Percentiles rank a stretch among this genome's conserved stretches.
Evolutionary conservation across 1,140 invertebrate genomes (phyloP).

Genomic region (Atopsyche davidsoni): DNA sequence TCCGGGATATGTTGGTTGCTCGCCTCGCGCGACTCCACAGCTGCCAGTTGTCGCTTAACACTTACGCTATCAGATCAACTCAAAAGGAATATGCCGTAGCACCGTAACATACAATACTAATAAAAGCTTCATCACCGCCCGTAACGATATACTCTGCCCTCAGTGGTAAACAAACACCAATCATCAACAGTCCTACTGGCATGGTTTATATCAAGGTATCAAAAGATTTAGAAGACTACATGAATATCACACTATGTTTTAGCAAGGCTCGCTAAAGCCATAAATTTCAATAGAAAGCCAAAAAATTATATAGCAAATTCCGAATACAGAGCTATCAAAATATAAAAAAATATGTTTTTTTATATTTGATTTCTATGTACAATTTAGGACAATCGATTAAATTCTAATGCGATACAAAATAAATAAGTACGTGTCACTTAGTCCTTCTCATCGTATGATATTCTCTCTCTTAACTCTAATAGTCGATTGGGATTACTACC

Average conservation of each 20-base stretch:
- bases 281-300: slow-evolving; percentile 25
- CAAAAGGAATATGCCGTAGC: no score
- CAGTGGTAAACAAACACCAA: no score
- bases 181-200: no score
- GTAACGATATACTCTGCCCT: no score
- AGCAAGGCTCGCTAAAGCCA: slow-evolving; percentile 26
- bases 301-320: slow-evolving; percentile 29
- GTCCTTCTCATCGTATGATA: slow-evolving; percentile 17
- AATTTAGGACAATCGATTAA: slow-evolving; percentile 17
- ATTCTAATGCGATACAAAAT: slow-evolving; percentile 28
- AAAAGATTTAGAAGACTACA: slow-evolving; percentile 30
- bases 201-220: slow-evolving; percentile 27
- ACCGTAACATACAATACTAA: no score
- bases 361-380: slow-evolving; percentile 24
- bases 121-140: no score
- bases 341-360: slow-evolving; percentile 47
- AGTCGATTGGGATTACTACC: slow-evolving; percentile 27
- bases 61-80: no score
- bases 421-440: slow-evolving; percentile 30
- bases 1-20: no score
- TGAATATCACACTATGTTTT: slow-evolving; percentile 32
- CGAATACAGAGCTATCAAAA: slow-evolving; percentile 53
- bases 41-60: no score
- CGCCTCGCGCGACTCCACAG: no score
- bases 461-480: slow-evolving; percentile 29